phyloP scores from a whole-genome alignment of 2,113 vertebrate genomes.

The Hystrix cristata region DNA sequence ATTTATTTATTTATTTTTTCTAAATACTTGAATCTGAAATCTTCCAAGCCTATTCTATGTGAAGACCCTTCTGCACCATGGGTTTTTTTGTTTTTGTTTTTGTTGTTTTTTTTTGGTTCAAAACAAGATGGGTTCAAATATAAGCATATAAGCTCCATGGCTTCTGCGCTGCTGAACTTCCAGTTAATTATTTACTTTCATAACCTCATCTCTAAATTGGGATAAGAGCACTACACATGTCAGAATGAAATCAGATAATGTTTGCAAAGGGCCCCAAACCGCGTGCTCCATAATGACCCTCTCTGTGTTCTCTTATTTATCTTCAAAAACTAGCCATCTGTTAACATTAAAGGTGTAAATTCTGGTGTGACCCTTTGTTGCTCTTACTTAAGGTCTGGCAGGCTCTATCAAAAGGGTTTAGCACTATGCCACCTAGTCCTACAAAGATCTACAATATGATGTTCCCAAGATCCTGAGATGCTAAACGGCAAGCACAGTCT shows the following conservation, averaged over 20 bases:
- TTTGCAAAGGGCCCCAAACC: constrained; percentile 33
- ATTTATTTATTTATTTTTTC: neutral
- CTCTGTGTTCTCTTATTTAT: neutral
- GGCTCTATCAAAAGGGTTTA: neutral
- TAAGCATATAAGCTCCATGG: neutral
- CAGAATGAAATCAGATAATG: constrained; percentile 57
- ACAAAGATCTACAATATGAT: neutral
- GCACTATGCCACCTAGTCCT: neutral
- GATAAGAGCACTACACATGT: neutral
- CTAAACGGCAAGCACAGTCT: neutral
- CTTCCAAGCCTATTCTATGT: neutral
- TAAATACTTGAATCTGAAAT: neutral
- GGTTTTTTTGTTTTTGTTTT: too few relatives aligned
- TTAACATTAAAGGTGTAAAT: constrained; percentile 3
- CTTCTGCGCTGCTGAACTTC: constrained; percentile 19
- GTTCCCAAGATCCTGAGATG: neutral
- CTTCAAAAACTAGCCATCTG: constrained; percentile 15
- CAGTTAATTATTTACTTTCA: constrained; percentile 58
- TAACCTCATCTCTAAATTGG: constrained; percentile 40
- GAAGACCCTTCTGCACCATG: too few relatives aligned
- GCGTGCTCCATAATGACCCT: neutral
- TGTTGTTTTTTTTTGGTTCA: neutral
- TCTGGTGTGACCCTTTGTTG: neutral
- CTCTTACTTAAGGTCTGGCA: neutral
- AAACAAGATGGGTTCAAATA: constrained; percentile 26